phyloP scores from a whole-genome alignment of 2,113 vertebrate genomes.

The Tachysurus fulvidraco region DNA sequence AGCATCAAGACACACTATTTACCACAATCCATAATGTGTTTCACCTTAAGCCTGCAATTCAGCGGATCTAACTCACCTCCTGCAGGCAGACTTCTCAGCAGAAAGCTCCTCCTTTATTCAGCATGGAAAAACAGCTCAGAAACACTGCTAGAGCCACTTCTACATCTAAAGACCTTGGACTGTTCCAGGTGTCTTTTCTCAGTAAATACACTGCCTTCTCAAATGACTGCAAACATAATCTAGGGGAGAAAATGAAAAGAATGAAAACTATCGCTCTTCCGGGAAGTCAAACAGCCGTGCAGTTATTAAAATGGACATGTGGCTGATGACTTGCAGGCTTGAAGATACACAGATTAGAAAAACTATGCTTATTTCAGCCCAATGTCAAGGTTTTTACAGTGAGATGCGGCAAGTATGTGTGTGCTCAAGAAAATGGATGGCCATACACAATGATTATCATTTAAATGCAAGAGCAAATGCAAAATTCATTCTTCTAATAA shows the following conservation, averaged over 20 bases:
- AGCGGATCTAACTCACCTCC: conserved; percentile 36
- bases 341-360: conserved; percentile 1
- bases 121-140: conserved; percentile 22
- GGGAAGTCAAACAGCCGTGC: neutral
- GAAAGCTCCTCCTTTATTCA: neutral
- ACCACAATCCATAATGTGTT: conserved; percentile 42
- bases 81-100: neutral
- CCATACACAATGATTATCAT: conserved; percentile 26
- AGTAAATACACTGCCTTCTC: neutral
- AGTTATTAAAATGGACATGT: conserved; percentile 12
- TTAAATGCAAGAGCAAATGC: conserved; percentile 44
- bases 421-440: conserved; percentile 23
- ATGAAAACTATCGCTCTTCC: neutral
- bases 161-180: conserved; percentile 6
- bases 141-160: neutral
- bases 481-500: conserved; percentile 30
- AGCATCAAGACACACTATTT: conserved; percentile 28
- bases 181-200: conserved; percentile 20
- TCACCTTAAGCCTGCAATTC: conserved; percentile 35
- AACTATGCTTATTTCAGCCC: conserved; percentile 17
- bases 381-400: conserved; percentile 23
- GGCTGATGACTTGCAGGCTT: neutral
- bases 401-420: neutral
- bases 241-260: neutral
- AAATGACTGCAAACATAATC: conserved; percentile 25